Conservation (phyloP, 2,888 invertebrate species). For the Papilio demoleus region DNA sequence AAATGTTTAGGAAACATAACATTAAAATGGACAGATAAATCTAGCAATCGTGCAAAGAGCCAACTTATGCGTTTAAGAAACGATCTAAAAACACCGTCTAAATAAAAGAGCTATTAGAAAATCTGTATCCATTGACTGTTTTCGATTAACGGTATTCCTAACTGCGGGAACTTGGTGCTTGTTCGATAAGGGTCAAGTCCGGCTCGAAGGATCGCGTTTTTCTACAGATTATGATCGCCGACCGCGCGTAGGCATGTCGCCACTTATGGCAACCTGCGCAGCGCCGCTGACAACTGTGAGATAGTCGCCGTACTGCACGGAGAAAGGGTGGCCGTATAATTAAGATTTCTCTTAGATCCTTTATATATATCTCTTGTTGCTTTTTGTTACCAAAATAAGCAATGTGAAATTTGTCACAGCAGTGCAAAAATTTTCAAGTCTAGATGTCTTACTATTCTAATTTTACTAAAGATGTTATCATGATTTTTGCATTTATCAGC, state of each 20-base stretch:
- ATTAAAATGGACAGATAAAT: background rate
- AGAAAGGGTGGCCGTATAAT: constrained; percentile 7
- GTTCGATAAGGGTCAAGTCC: constrained; percentile 75
- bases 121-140: background rate
- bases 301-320: constrained; percentile 57
- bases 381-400: background rate
- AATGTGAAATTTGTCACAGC: too few species aligned
- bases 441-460: too few species aligned
- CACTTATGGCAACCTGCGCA: constrained; percentile 77
- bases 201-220: constrained; percentile 74
- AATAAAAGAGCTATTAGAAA: background rate
- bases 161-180: constrained; percentile 30
- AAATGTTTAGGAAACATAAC: too few species aligned
- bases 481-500: background rate
- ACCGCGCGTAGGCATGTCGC: constrained; percentile 63
- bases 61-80: too few species aligned
- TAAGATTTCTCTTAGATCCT: background rate
- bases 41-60: background rate
- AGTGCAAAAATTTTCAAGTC: background rate
- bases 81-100: background rate
- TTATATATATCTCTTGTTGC: background rate
- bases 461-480: too few species aligned
- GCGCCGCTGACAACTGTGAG: constrained; percentile 78
- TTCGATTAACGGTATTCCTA: constrained; percentile 30
- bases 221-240: constrained; percentile 74